Conservation (phyloP, 2,888 invertebrate species). For the Hydroisotoma schaefferi region DNA sequence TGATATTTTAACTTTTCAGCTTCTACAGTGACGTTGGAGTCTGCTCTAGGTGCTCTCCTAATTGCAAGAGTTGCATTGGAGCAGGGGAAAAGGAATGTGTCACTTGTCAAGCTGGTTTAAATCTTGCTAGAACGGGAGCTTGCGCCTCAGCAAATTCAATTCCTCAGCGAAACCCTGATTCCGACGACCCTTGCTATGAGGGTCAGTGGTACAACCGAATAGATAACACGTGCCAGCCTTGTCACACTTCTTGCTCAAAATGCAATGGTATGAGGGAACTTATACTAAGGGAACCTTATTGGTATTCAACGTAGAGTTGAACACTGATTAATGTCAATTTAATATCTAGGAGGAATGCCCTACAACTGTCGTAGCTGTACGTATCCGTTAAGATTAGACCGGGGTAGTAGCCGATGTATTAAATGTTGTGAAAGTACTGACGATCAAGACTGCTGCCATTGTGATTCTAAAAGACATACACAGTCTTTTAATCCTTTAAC, state of each 20-base stretch:
- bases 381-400: slow-evolving; percentile 64
- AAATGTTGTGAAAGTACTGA: slow-evolving; percentile 63
- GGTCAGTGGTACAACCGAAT: slow-evolving; percentile 68
- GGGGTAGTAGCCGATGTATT: slow-evolving; percentile 71
- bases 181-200: slow-evolving; percentile 76
- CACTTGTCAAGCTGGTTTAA: slow-evolving; percentile 74
- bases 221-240: slow-evolving; percentile 78
- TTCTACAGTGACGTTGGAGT: slow-evolving; percentile 81
- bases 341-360: slow-evolving; percentile 56
- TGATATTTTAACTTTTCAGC: slow-evolving; percentile 53
- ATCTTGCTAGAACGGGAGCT: slow-evolving; percentile 71
- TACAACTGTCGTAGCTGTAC: slow-evolving; percentile 64
- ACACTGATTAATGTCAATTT: not conserved
- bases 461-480: slow-evolving; percentile 54
- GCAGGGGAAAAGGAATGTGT: slow-evolving; percentile 81
- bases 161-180: slow-evolving; percentile 15
- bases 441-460: slow-evolving; percentile 65
- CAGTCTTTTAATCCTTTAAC: slow-evolving; percentile 22
- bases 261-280: slow-evolving; percentile 64
- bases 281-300: slow-evolving; percentile 1
- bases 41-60: slow-evolving; percentile 77
- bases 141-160: slow-evolving; percentile 54
- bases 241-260: slow-evolving; percentile 83
- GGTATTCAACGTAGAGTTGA: not conserved
- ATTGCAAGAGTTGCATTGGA: slow-evolving; percentile 80